phyloP scores from a whole-genome alignment of 1,140 invertebrate species.

The Zaprionus lachaisei region DNA sequence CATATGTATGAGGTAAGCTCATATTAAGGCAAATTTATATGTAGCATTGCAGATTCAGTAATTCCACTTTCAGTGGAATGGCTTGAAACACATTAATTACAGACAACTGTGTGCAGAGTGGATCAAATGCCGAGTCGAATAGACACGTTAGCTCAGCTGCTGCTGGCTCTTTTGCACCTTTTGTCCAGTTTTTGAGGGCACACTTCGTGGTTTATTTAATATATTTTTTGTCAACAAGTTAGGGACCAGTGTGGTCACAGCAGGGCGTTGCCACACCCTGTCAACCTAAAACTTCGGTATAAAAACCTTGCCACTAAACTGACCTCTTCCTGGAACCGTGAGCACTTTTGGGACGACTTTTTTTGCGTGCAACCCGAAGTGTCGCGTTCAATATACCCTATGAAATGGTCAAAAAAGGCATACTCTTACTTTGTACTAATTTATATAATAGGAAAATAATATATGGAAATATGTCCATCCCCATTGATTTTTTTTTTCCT shows the following conservation, averaged over 20 bases:
- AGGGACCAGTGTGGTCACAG: constrained; percentile 28
- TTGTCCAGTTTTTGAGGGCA: not conserved
- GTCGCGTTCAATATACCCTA: not conserved
- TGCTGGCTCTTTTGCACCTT: constrained; percentile 9
- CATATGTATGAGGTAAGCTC: too few species aligned
- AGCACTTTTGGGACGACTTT: constrained; percentile 38
- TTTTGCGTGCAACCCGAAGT: constrained; percentile 4
- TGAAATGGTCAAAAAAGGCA: not conserved
- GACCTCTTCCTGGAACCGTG: constrained; percentile 30
- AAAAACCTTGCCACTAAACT: not conserved
- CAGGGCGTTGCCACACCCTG: constrained; percentile 35
- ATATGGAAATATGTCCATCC: too few species aligned
- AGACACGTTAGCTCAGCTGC: not conserved
- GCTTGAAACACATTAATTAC: constrained; percentile 50
- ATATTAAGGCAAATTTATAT: not conserved
- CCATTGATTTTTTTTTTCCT: too few species aligned
- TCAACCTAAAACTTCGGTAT: constrained; percentile 28
- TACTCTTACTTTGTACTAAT: not conserved
- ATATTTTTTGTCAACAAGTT: constrained; percentile 36
- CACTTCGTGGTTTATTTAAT: constrained; percentile 8
- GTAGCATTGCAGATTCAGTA: not conserved
- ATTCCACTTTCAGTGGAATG: constrained; percentile 2
- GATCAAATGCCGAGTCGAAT: constrained; percentile 26
- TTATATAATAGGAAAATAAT: not conserved
- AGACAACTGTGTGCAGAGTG: constrained; percentile 23